Evolutionary conservation across 2,888 invertebrate species (phyloP), one percentile per base, ranked within the genome.

Genomic region (Dione vanillae): DNA sequence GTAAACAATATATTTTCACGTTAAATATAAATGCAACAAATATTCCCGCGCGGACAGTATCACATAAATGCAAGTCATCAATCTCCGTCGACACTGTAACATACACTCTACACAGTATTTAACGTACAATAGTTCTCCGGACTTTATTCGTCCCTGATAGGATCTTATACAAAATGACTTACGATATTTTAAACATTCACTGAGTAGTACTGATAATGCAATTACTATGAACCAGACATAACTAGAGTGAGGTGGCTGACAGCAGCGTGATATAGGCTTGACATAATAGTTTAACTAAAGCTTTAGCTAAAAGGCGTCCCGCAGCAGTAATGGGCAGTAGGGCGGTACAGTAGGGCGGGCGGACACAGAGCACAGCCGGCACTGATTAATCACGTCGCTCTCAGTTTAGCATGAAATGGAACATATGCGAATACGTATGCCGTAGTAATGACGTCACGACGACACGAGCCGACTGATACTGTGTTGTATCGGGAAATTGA

Each of bases 351-450:
- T n/a, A 43, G 2, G 3, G 3, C 2, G 11, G 12, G 1, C 11
- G 11, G 43, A 11, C 5, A 7, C 10, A 47, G 47, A 16, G 16
- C 8, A n/a, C n/a, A 40, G 56, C 16, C 56, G 16, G 12, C 56
- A 8, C 41, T 58, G 20, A 58, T 58, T 58, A 58, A 58, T 58
- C 58, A 58, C 58, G 41, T 58, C 58, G 41, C 19, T 41, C 19
- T 41, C 40, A 35, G 40, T 41, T 58, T 41, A 9, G 58, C 58
- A 41, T 58, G 58, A 58, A 40, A 41, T 19, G 58, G 41, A 41
- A 19, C 58, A 58, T 16, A 19, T 41, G 58, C 7, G 56, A 16
- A 19, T 58, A 41, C n/a, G n/a, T n/a, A n/a, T n/a, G 41, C 12
- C n/a, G n/a, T 35, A n/a, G 37, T 8, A 14, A 1, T 16, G 37